Percentiles rank a stretch among this genome's conserved stretches.
These are phyloP conservation scores for Dinothrombium tinctorium DNA, from an alignment of 1,140 invertebrate genomes.

Conservation along the genomic window DNA sequence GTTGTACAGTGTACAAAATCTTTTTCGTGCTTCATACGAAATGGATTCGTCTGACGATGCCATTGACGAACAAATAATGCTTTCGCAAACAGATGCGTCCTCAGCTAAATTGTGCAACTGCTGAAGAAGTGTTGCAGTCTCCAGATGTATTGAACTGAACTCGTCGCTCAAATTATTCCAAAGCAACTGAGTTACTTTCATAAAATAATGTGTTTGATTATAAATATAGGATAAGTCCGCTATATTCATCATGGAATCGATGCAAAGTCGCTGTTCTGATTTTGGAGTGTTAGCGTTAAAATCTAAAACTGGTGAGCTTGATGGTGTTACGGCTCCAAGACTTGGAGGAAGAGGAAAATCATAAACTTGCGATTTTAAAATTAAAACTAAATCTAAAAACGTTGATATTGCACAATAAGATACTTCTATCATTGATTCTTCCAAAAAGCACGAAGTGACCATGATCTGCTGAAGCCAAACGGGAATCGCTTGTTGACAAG, in stretches of 20 bases:
- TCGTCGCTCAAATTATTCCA: slow-evolving; percentile 38
- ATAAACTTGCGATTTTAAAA: neutral
- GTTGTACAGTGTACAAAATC: slow-evolving; percentile 54
- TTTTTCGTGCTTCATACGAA: slow-evolving; percentile 33
- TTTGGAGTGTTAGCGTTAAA: slow-evolving; percentile 1
- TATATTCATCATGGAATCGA: slow-evolving; percentile 19
- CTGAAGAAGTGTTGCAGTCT: slow-evolving; percentile 39
- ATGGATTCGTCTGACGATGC: slow-evolving; percentile 19
- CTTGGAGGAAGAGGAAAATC: slow-evolving; percentile 1
- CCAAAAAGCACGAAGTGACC: slow-evolving; percentile 10
- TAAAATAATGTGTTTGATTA: slow-evolving; percentile 15
- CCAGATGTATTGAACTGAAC: slow-evolving; percentile 30
- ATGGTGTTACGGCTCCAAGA: slow-evolving; percentile 7
- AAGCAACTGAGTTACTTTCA: slow-evolving; percentile 35
- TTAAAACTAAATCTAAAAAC: neutral
- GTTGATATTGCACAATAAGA: slow-evolving; percentile 11
- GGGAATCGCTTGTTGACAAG: neutral
- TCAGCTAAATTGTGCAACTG: slow-evolving; percentile 42
- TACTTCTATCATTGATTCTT: slow-evolving; percentile 5
- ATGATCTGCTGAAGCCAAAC: neutral
- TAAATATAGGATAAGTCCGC: slow-evolving; percentile 14
- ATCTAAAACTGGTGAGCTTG: slow-evolving; percentile 11
- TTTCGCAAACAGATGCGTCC: slow-evolving; percentile 33
- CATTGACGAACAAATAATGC: slow-evolving; percentile 35
- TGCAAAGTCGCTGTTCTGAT: neutral